Evolutionary conservation across 2,888 invertebrate genomes (phyloP), one percentile per base, ranked within the genome.

Genomic region (Isoperla grammatica): DNA sequence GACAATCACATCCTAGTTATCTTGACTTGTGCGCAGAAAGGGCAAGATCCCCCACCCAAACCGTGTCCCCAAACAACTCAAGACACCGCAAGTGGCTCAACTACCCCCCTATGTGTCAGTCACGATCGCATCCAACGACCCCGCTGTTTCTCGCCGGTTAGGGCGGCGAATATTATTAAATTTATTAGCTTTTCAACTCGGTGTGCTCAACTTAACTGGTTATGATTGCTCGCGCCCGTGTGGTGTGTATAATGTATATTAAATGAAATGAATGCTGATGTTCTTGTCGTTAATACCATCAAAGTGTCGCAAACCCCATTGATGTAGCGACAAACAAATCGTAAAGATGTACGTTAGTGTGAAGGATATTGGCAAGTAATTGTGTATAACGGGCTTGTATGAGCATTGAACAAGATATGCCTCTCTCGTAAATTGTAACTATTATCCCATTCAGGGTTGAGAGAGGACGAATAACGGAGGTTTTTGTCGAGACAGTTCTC

Each of bases 401-500:
- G 37, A 4, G 15, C 29, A 37, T 50, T 15, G 15, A 5, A 23
- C 50, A 8, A 3, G 50, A 35, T 17, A 12, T 35, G 11, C 35
- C 50, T 50, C n/a, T n/a, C 37, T 35, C 50, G 37, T 50, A 50
- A 50, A 50, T 50, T 29, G 50, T 19, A 8, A 35, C 50, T 50
- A 50, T 49, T 49, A 49, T 49, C n/a, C 49, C 49, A 49, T 49
- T 49, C 49, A 49, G n/a, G 20, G n/a, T n/a, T n/a, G n/a, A n/a
- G n/a, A n/a, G n/a, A n/a, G n/a, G n/a, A n/a, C n/a, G n/a, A n/a
- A n/a, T n/a, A n/a, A n/a, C n/a, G n/a, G n/a, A n/a, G n/a, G n/a
- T n/a, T n/a, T n/a, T n/a, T n/a, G n/a, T n/a, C n/a, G n/a, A n/a
- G n/a, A n/a, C n/a, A n/a, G n/a, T n/a, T n/a, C n/a, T n/a, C n/a